phyloP scores from a whole-genome alignment of 92 coral and sea anemone genomes.

The Montipora capitata region DNA sequence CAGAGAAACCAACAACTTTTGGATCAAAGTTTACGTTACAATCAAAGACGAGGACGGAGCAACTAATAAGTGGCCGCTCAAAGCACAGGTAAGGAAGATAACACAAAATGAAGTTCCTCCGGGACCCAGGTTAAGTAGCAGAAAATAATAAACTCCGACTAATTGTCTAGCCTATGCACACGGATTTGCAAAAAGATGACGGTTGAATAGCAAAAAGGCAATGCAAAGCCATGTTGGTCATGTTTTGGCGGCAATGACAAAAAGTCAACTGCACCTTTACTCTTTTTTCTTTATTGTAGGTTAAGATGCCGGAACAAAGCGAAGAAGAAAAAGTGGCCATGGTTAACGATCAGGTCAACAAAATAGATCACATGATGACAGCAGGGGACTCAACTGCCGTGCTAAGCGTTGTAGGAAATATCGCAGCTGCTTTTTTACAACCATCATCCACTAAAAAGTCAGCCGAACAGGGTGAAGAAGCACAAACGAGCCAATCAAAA shows the following conservation, averaged over 20 bases:
- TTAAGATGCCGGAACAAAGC: conserved; percentile 33
- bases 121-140: too few relatives aligned
- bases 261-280: background rate
- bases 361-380: conserved; percentile 5
- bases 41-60: conserved; percentile 74
- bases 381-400: conserved; percentile 32
- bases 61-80: conserved; percentile 20
- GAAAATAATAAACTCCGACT: too few relatives aligned
- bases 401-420: background rate
- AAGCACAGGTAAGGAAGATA: conserved; percentile 53
- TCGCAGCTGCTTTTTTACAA: conserved; percentile 18
- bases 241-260: background rate
- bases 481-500: background rate
- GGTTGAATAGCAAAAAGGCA: background rate
- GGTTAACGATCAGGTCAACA: conserved; percentile 24
- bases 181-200: background rate
- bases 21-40: conserved; percentile 33
- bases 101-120: background rate
- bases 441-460: background rate
- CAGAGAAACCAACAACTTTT: background rate
- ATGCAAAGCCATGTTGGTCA: background rate
- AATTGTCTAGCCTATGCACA: background rate
- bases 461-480: background rate
- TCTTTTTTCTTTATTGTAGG: background rate
- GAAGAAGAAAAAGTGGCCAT: conserved; percentile 20